Percentiles rank a stretch among this genome's conserved stretches.
These are phyloP conservation scores for Drosophila maculinotata DNA, from an alignment of 2,888 invertebrate species.

Conservation along the genomic window DNA sequence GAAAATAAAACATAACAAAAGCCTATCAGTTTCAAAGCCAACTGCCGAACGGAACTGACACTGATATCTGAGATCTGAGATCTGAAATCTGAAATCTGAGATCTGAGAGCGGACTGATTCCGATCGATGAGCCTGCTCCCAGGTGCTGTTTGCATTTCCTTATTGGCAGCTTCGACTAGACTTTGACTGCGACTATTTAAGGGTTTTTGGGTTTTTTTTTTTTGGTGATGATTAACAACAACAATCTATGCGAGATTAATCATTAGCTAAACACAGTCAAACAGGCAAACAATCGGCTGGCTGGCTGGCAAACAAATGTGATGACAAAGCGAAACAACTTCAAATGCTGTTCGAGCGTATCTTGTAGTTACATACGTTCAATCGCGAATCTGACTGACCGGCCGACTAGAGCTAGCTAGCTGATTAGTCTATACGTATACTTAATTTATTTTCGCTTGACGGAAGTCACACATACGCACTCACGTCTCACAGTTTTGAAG, in stretches of 20 bases:
- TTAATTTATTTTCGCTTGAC: conserved; percentile 77
- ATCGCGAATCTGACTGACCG: conserved; percentile 20
- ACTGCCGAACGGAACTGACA: conserved; percentile 21
- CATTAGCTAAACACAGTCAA: conserved; percentile 43
- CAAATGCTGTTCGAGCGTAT: conserved; percentile 36
- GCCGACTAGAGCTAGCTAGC: conserved; percentile 6
- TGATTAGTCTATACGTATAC: conserved; percentile 49
- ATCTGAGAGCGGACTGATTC: conserved; percentile 15
- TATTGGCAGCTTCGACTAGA: conserved; percentile 57
- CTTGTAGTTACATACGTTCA: conserved; percentile 42
- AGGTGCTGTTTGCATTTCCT: conserved; percentile 66
- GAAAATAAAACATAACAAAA: conserved; percentile 11
- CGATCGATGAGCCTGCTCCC: conserved; percentile 30
- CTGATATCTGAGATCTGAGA: conserved; percentile 2
- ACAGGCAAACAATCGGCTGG: conserved; percentile 42
- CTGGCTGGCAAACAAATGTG: conserved; percentile 39
- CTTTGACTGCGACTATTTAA: conserved; percentile 70
- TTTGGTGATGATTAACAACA: conserved; percentile 64
- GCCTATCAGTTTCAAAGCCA: conserved; percentile 42
- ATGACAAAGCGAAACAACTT: conserved; percentile 25
- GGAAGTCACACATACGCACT: conserved; percentile 65
- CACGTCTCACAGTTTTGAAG: conserved; percentile 44
- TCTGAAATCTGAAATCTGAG: conserved; percentile 2
- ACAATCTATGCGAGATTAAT: conserved; percentile 32
- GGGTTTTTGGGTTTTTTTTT: conserved; percentile 55